These are phyloP conservation scores for Syngnathus scovelli DNA, from an alignment of 2,113 vertebrate genomes.

Conservation along the genomic window DNA sequence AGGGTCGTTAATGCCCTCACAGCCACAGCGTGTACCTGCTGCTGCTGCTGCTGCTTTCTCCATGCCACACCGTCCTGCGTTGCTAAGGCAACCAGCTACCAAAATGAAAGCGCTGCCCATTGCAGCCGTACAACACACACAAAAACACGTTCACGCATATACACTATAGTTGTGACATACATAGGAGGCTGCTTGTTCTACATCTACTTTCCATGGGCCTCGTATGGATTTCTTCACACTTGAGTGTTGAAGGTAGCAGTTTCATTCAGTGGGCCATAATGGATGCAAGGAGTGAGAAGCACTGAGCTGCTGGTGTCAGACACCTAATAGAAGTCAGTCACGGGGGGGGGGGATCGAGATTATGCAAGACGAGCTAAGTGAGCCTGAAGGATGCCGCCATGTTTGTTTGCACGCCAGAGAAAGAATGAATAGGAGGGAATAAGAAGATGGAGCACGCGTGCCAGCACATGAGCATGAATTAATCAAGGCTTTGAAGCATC, in stretches of 20 bases:
- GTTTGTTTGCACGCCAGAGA: neutral
- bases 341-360: neutral
- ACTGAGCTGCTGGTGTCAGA: neutral
- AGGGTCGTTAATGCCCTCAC: neutral
- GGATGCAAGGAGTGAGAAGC: no score
- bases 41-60: neutral
- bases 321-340: conserved; percentile 2
- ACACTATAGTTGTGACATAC: neutral
- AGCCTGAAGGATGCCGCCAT: conserved; percentile 2
- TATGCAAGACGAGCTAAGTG: neutral
- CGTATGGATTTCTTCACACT: neutral
- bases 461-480: conserved; percentile 33
- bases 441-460: conserved; percentile 12
- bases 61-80: neutral
- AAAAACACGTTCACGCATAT: neutral
- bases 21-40: neutral
- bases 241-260: neutral
- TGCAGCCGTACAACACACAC: neutral
- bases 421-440: neutral
- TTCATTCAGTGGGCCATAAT: no score
- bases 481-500: conserved; percentile 66
- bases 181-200: neutral
- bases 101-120: neutral
- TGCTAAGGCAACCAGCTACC: conserved; percentile 3
- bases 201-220: neutral